Evolutionary conservation across 1,140 invertebrate genomes (phyloP).

Genomic region (Ladona fulva): DNA sequence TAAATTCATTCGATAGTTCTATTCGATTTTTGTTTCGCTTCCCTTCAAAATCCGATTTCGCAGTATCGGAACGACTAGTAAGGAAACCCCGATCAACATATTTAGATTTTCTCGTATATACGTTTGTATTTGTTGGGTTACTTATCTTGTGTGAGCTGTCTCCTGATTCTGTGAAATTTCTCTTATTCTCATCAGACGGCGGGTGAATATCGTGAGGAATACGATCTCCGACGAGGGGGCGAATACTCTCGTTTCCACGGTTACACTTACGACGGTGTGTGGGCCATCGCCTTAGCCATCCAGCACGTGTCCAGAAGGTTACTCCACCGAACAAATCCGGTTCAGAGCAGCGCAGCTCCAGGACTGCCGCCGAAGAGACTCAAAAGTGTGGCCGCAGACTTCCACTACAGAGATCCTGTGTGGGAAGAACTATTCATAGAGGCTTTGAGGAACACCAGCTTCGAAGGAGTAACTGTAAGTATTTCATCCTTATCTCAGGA

Average conservation of each 20-base stretch:
- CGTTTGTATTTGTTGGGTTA: too few relatives aligned
- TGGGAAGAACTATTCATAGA: slow-evolving; percentile 82
- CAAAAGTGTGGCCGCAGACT: slow-evolving; percentile 49
- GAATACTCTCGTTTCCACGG: slow-evolving; percentile 93
- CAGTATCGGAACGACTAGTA: too few relatives aligned
- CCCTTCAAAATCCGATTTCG: too few relatives aligned
- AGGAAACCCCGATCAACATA: too few relatives aligned
- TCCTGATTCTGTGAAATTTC: too few relatives aligned
- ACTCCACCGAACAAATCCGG: slow-evolving; percentile 48
- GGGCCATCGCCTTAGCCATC: slow-evolving; percentile 88
- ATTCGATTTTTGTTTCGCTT: too few relatives aligned
- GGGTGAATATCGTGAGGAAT: slow-evolving; percentile 75
- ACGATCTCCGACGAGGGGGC: slow-evolving; percentile 62
- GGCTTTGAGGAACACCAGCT: slow-evolving; percentile 81
- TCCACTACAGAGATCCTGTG: slow-evolving; percentile 72
- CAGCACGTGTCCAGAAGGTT: slow-evolving; percentile 66
- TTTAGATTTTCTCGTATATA: too few relatives aligned
- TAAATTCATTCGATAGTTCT: too few relatives aligned
- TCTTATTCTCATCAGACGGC: slow-evolving; percentile 57
- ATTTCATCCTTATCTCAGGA: too few relatives aligned
- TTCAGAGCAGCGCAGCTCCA: slow-evolving; percentile 42
- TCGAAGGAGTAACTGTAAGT: slow-evolving; percentile 87
- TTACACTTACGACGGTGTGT: slow-evolving; percentile 95
- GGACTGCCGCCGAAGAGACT: neutral
- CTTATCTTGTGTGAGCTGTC: too few relatives aligned